These are phyloP conservation scores for Leucozona laternaria DNA, from an alignment of 2,888 invertebrate species.

Conservation along the genomic window DNA sequence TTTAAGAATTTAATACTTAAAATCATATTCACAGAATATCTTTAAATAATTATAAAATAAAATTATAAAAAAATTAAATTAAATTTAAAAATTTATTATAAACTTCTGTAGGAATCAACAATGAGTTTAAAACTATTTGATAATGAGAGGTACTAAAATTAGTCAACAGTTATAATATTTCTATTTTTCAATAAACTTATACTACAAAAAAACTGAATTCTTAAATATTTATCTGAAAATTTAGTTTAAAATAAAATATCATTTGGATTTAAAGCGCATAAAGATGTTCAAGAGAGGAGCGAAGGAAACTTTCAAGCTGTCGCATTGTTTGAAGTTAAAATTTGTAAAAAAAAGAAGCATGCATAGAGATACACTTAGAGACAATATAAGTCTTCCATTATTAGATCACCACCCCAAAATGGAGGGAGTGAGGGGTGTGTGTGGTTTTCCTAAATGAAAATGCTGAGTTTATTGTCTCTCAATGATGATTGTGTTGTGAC, in stretches of 20 bases:
- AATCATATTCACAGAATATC: not conserved
- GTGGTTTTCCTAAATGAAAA: conserved; percentile 24
- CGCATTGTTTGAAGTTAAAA: not conserved
- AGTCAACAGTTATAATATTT: conserved; percentile 14
- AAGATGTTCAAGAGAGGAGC: not conserved
- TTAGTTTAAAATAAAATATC: not conserved
- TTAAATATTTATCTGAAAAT: not conserved
- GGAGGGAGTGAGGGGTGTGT: no score
- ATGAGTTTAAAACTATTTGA: not conserved
- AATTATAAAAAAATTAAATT: not conserved
- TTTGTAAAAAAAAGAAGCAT: conserved; percentile 4
- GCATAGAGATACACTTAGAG: not conserved
- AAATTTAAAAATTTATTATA: not conserved
- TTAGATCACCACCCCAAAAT: not conserved
- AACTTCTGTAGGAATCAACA: not conserved
- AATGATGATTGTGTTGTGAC: conserved; percentile 35
- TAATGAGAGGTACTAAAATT: not conserved
- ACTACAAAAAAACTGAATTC: not conserved
- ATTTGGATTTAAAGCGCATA: not conserved
- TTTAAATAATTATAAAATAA: not conserved
- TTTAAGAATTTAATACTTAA: not conserved
- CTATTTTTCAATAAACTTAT: not conserved
- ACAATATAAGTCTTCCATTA: conserved; percentile 24
- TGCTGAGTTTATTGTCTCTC: conserved; percentile 60
- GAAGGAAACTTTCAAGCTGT: not conserved